These are phyloP conservation scores for Larimichthys crocea DNA, from an alignment of 2,113 vertebrate species.

Conservation along the genomic window DNA sequence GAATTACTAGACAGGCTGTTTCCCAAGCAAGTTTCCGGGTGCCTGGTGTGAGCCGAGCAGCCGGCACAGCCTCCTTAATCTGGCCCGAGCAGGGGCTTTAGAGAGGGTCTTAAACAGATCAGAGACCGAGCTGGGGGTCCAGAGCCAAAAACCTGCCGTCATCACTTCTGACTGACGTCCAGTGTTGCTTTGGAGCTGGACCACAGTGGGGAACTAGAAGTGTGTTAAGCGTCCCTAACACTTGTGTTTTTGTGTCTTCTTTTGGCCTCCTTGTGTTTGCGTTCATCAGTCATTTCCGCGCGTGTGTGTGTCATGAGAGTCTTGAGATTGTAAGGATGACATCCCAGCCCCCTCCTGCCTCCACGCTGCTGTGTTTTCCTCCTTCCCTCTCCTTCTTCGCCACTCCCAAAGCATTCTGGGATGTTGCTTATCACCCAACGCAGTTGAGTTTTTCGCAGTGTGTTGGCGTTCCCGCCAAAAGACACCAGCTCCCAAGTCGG, in stretches of 20 bases:
- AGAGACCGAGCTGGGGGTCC: constrained; percentile 61
- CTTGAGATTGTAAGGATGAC: constrained; percentile 59
- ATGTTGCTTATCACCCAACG: constrained; percentile 74
- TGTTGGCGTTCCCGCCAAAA: constrained; percentile 64
- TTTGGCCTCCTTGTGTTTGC: constrained; percentile 3
- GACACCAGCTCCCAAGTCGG: constrained; percentile 59
- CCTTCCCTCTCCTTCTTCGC: constrained; percentile 30
- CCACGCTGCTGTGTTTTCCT: constrained; percentile 36
- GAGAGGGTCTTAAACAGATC: constrained; percentile 79
- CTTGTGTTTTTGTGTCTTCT: constrained; percentile 6
- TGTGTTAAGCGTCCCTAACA: not conserved
- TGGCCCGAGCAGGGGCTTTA: constrained; percentile 67
- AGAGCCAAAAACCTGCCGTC: constrained; percentile 65
- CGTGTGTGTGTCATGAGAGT: constrained; percentile 3
- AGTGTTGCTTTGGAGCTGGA: constrained; percentile 35
- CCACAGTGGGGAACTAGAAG: not conserved
- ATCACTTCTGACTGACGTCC: constrained; percentile 56
- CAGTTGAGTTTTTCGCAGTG: constrained; percentile 71
- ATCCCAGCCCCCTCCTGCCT: constrained; percentile 10
- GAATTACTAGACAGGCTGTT: constrained; percentile 76
- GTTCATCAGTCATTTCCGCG: constrained; percentile 1
- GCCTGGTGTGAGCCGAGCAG: constrained; percentile 37
- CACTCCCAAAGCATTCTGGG: constrained; percentile 73
- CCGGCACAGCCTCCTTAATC: constrained; percentile 66
- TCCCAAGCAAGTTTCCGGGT: constrained; percentile 60